Base-by-base conservation (phyloP, 1,140 invertebrate species). In the Lepidurus apus region DNA sequence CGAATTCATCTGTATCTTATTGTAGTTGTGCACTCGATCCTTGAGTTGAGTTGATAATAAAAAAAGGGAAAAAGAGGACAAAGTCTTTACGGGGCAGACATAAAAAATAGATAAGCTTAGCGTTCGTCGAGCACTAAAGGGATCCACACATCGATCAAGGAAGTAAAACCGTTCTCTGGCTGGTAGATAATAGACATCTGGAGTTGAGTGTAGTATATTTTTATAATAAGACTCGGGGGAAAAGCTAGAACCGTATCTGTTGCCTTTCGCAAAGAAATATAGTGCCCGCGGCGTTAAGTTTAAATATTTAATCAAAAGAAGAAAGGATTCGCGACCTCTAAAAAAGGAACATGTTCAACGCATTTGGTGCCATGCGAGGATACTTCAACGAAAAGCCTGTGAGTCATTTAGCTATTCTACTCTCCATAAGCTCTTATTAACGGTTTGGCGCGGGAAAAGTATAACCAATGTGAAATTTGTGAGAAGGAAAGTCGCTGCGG, bases 161-260 rank as follows among this genome's bases (percentile, higher is more conserved):
- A 65, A 65, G 53, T 65, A 65, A 21, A 65, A 21, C 17, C 53
- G 21, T 13, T n/a, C 53, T 7, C 17, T 21, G 21, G 53, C 53
- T 65, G 17, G 21, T 65, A 65, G 53, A 65, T 65, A 65, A 65
- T 65, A 65, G 5, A 65, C 53, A 65, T 65, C 53, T 65, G 53
- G 8, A 65, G 53, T 65, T 13, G 13, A 17, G 53, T 7, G 13
- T 65, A n/a, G 21, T 65, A n/a, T 65, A 65, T 11, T 65, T 65
- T 65, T 17, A 65, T 21, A 65, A 21, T 65, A 13, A 65, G 21
- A 11, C 53, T 21, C 9, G 21, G 2, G 17, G 53, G 17, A 17
- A 65, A 65, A 17, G 6, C 53, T 21, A 9, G n/a, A 17, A 9
- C 21, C 21, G 13, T 65, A n/a, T 17, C 21, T 21, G 9, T 1